These are phyloP conservation scores for Parazoanthus atlanticus DNA, from an alignment of 92 coral and sea anemone species.

Conservation along the genomic window DNA sequence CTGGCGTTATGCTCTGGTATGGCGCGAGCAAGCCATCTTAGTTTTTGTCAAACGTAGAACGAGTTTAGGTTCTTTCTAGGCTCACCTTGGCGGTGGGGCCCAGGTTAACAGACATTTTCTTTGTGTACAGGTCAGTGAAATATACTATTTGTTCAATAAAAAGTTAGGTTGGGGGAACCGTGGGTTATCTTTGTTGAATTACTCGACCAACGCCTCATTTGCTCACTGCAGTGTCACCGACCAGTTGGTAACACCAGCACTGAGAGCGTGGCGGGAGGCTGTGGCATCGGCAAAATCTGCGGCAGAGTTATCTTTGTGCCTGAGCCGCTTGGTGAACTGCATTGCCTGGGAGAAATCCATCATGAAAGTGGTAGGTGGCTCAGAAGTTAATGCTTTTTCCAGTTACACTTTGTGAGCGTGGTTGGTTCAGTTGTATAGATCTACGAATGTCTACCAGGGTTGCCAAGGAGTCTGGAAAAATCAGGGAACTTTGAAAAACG, in stretches of 20 bases:
- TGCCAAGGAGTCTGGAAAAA: too few relatives aligned
- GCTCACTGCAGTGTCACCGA: slow-evolving; percentile 55
- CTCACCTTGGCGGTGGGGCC: too few relatives aligned
- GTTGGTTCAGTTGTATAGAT: too few relatives aligned
- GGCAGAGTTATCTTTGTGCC: slow-evolving; percentile 89
- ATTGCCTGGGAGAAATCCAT: slow-evolving; percentile 99
- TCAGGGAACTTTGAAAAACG: too few relatives aligned
- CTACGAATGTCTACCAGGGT: too few relatives aligned
- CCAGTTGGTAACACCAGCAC: slow-evolving; percentile 82
- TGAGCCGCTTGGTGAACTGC: slow-evolving; percentile 77
- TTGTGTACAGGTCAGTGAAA: too few relatives aligned
- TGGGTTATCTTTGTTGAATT: neutral
- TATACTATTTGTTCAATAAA: too few relatives aligned
- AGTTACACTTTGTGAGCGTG: neutral
- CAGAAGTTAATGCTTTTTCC: neutral
- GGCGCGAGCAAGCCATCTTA: too few relatives aligned
- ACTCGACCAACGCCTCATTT: neutral
- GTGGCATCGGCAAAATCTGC: slow-evolving; percentile 82
- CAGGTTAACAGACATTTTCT: too few relatives aligned
- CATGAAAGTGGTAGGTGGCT: slow-evolving; percentile 94
- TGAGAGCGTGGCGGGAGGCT: slow-evolving; percentile 89
- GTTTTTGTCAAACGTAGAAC: too few relatives aligned
- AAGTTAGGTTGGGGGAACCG: neutral
- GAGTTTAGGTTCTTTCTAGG: too few relatives aligned
- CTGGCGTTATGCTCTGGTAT: too few relatives aligned